Base-by-base conservation (phyloP, 2,797 vertebrate species). In the Gambelia wislizenii region DNA sequence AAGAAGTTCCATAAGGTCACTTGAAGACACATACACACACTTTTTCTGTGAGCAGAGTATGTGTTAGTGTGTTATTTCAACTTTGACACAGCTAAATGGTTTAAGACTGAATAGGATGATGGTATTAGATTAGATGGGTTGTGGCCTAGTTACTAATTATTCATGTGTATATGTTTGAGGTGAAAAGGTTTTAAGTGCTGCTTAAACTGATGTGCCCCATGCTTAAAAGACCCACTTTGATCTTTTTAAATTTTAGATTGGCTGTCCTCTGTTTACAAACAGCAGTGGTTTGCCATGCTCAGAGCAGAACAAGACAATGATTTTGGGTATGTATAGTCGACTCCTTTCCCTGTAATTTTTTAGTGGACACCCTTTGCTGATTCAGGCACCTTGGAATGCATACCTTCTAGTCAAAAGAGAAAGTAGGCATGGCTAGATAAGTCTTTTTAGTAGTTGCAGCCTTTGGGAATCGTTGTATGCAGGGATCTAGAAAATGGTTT, bases 201-300 rank as follows among this genome's bases (percentile, higher is more conserved):
- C 33, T 85, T 72, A 59, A 20, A 30, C 72, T 33, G 52, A 1
- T 36, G 3, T 74, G 39, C 49, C 75, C 67, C 33, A 13, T 49
- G n/a, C 39, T 7, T 61, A 69, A 86, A 83, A 86, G 44, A 67
- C 27, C 36, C 44, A n/a, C 30, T 75, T 82, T 76, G 69, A 42
- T 83, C 14, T 85, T 76, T 93, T 95, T 94, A 12, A 33, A 85
- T 96, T 95, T 94, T 93, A 99, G 99, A 98, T 76, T 99, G 99
- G 99, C 96, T 99, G 59, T 98, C 96, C 9, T 97, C 96, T 0
- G 97, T 99, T 87, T 99, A 99, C 96, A 99, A 99, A 94, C 98
- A 98, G 95, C 99, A 99, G 96, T 99, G 99, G 99, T 98, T 99
- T 92, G 97, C 99, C 44, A 99, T 99, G 99, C 98, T 99, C 33